A percentile compares a stretch with the other conserved stretches of the same genome.
Conservation (phyloP, 2,113 vertebrate genomes). For the Ictidomys tridecemlineatus region DNA sequence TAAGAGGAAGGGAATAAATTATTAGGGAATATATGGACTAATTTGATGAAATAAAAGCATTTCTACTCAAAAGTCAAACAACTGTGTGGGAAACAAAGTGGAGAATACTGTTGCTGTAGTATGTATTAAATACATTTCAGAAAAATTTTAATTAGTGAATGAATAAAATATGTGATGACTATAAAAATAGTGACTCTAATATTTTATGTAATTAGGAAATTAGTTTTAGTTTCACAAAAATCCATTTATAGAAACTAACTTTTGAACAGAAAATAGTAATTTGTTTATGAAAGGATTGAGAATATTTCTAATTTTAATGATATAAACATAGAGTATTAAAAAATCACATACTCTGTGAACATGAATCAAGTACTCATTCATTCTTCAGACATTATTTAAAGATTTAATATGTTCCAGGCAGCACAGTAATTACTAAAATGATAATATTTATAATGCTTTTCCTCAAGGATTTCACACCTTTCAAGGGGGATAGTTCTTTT, state of each 20-base stretch:
- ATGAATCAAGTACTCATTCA: constrained; percentile 48
- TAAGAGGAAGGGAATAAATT: background rate
- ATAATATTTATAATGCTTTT: constrained; percentile 7
- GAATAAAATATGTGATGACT: background rate
- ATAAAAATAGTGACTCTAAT: background rate
- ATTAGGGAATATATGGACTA: background rate
- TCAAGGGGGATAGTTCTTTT: background rate
- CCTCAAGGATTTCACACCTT: background rate
- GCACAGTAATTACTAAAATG: constrained; percentile 5
- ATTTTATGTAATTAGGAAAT: constrained; percentile 21
- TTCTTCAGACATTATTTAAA: constrained; percentile 53
- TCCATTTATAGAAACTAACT: background rate
- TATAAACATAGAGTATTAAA: background rate
- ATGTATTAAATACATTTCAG: constrained; percentile 8
- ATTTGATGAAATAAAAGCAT: background rate
- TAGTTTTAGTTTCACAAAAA: constrained; percentile 29
- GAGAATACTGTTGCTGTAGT: background rate
- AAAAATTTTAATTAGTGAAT: background rate
- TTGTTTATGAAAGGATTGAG: constrained; percentile 19
- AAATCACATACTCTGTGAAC: constrained; percentile 17
- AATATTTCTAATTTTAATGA: constrained; percentile 52
- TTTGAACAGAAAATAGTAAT: background rate
- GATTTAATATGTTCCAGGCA: background rate
- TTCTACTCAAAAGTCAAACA: background rate
- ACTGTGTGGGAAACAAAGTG: background rate